Percentiles rank a stretch among this genome's conserved stretches.
These are phyloP conservation scores for Pelecanoides urinatrix DNA, from an alignment of 2,113 vertebrate genomes.

Conservation along the genomic window DNA sequence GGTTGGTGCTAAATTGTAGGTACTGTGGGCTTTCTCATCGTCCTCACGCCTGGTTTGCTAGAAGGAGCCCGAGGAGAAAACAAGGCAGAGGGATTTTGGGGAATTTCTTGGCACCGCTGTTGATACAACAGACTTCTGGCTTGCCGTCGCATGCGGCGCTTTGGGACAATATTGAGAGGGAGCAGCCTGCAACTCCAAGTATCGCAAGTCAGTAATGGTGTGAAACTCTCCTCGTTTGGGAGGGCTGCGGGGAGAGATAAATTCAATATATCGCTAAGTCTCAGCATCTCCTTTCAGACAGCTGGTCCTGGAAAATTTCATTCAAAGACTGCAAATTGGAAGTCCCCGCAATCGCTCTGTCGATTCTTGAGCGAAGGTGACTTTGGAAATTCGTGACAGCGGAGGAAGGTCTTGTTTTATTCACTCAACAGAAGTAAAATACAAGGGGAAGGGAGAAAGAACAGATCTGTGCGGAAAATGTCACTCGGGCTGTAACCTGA, in stretches of 20 bases:
- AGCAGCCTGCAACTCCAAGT: not conserved
- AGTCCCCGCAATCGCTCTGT: not conserved
- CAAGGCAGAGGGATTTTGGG: not conserved
- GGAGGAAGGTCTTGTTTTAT: constrained; percentile 52
- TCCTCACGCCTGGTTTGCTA: not conserved
- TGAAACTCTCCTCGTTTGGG: not conserved
- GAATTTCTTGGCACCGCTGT: not conserved
- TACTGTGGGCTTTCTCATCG: not conserved
- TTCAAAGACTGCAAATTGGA: not conserved
- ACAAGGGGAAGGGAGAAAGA: constrained; percentile 31
- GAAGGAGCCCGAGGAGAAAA: not conserved
- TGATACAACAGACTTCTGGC: not conserved
- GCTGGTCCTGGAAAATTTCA: not conserved
- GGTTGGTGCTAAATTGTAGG: too few relatives aligned
- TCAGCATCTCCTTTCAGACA: not conserved
- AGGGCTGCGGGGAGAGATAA: not conserved
- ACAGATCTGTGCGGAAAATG: not conserved
- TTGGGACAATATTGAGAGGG: not conserved
- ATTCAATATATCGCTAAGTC: not conserved
- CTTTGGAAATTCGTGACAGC: constrained; percentile 15
- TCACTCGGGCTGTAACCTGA: constrained; percentile 27
- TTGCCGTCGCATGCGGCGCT: not conserved
- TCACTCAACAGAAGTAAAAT: constrained; percentile 31
- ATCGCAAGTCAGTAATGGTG: not conserved
- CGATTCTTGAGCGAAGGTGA: constrained; percentile 48